Conservation (phyloP, 2,113 vertebrate species). For the Phalacrocorax brasilianus region DNA sequence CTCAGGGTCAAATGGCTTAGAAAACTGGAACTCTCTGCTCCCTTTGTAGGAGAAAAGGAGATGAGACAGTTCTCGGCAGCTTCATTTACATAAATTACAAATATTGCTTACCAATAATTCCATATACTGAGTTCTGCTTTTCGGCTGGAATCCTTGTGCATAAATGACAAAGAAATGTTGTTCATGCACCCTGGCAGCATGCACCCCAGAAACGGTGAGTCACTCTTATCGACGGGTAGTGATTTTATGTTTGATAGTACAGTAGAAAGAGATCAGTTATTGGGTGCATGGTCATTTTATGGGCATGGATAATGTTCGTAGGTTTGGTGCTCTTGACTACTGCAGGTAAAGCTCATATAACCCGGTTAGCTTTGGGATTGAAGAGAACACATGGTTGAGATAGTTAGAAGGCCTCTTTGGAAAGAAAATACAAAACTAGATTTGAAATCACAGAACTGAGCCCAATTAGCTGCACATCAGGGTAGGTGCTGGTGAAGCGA, state of each 20-base stretch:
- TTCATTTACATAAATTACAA: slow-evolving; percentile 29
- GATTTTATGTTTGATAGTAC: neutral
- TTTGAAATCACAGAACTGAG: neutral
- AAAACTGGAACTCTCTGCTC: neutral
- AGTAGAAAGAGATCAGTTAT: neutral
- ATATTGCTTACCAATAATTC: slow-evolving; percentile 4
- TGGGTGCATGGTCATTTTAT: neutral
- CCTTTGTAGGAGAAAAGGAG: neutral
- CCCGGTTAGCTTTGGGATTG: neutral
- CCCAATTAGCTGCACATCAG: neutral
- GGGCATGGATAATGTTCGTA: neutral
- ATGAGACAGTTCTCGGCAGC: neutral
- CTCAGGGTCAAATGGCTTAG: slow-evolving; percentile 23
- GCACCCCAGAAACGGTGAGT: neutral
- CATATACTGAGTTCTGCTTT: neutral
- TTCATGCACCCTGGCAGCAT: neutral
- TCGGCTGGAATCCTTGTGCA: neutral
- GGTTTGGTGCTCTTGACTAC: neutral
- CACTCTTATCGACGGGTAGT: neutral
- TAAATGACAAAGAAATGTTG: neutral
- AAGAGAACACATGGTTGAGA: neutral
- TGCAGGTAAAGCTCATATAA: neutral
- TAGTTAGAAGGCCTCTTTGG: neutral
- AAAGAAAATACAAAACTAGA: neutral
- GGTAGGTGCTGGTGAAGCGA: neutral